Base-by-base conservation (phyloP, 2,888 invertebrate species). In the Pecten maximus region DNA sequence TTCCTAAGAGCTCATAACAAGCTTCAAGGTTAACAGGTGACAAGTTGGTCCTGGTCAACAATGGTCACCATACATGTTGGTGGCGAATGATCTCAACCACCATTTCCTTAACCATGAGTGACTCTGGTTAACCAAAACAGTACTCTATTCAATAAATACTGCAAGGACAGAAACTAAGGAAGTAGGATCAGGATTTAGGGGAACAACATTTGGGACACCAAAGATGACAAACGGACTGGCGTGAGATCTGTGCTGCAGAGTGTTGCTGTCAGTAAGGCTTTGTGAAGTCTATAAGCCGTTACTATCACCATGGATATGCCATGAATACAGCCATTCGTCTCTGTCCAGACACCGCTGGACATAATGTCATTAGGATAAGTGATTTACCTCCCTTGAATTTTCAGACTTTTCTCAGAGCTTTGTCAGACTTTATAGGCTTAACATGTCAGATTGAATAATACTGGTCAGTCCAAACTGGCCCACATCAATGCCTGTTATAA, bases 311-410 rank as follows among this genome's bases (percentile, higher is more conserved):
- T 44, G 44, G 44, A 10, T 60, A 16, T 28, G 35, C 74, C 74
- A 74, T 19, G 74, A 35, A 35, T 35, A 74, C 0, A 19, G 28
- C 74, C 74, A 74, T 74, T 74, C 35, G 74, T 74, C 74, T 74
- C 35, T 74, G 74, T 74, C 74, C 74, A 74, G 74, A 74, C 74
- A 74, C 28, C 35, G 10, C 23, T 12, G 12, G 74, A 74, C 74
- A 74, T 74, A 74, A 74, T 74, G 74, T 74, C 74, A 74, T 74
- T 74, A 74, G 10, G 74, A 74, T 74, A 74, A 74, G 74, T 74
- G 74, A 74, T 74, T 74, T 74, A 74, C 74, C 74, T 74, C 74
- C 74, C 74, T 35, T 23, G 35, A 15, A 74, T 74, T 23, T 74
- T 35, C 28, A 28, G 74, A 8, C 74, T 28, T 74, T 74, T 74